phyloP scores from a whole-genome alignment of 2,113 vertebrate species.

The Gnathonemus echidnorhynchus region DNA sequence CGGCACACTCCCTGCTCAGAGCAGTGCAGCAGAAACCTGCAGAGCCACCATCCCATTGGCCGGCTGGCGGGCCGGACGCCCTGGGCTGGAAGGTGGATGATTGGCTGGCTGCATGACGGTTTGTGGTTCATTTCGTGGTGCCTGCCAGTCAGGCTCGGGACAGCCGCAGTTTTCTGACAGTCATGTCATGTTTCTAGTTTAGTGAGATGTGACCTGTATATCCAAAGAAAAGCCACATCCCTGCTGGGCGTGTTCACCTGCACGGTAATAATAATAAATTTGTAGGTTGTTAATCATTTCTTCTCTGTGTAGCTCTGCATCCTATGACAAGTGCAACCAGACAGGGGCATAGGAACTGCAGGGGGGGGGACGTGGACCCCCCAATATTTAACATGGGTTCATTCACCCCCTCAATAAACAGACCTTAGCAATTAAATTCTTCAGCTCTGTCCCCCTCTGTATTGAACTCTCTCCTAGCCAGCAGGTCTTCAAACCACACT shows the following conservation, averaged over 20 bases:
- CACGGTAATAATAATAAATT: neutral
- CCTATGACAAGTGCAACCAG: neutral
- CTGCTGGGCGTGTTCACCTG: neutral
- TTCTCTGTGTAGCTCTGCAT: neutral
- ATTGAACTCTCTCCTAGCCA: neutral
- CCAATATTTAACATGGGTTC: neutral
- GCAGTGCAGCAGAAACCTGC: neutral
- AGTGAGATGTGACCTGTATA: neutral
- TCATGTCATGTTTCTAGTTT: neutral
- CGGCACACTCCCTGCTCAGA: no score
- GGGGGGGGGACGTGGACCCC: neutral
- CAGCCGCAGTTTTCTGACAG: neutral
- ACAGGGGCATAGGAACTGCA: neutral
- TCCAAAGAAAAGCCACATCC: neutral
- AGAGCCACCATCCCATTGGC: neutral
- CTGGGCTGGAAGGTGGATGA: neutral
- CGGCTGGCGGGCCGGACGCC: neutral
- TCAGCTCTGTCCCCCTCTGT: neutral
- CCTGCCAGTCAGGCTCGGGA: neutral
- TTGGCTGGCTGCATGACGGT: neutral
- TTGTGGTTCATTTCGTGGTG: neutral
- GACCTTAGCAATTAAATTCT: neutral
- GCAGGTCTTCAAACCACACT: neutral
- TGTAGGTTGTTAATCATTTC: neutral
- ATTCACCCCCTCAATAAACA: neutral